Base-by-base conservation (phyloP, 2,888 invertebrate genomes). In the Rutpela maculata region DNA sequence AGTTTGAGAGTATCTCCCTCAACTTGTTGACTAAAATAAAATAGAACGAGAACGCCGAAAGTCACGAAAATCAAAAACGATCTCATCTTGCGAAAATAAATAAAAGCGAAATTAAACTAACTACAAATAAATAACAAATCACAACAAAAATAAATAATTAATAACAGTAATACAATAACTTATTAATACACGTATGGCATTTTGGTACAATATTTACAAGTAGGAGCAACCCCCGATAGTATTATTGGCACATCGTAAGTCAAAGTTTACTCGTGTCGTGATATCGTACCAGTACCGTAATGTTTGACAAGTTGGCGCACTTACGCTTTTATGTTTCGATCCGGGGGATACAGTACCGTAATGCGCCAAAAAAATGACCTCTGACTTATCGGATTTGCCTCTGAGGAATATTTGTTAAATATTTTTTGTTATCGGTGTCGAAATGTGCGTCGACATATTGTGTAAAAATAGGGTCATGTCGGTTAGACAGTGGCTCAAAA, bases 1-100 rank as follows among this genome's bases (percentile, higher is more conserved):
- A 86, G 74, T 59, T 82, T 71, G n/a, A 86, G 70, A 68, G 77
- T 81, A 71, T 76, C 75, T 50, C 57, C 38, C 59, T 77, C 75
- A 43, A 43, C 59, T 26, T 67, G 76, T 65, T 19, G 80, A 77
- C 38, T 77, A 15, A 55, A 67, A 56, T 62, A 74, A 26, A 35
- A 43, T 1, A 73, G 43, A 70, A 15, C 22, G 10, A 57, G 11
- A 35, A 74, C 31, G 65, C 50, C 22, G 57, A 74, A 60, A 73
- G 73, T 35, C 19, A 78, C 56, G 11, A 69, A 1, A 26, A 72
- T 6, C 10, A 35, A 17, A 11, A 63, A 18, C 18, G 17, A 11
- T n/a, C 19, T 72, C 72, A 72, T 72, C 0, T 71, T 18, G 17
- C 4, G 59, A 60, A 59, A 57, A 31, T 69, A 62, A 38, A 71